These are phyloP conservation scores for Himalopsyche japonica DNA, from an alignment of 2,888 invertebrate species.

Conservation along the genomic window DNA sequence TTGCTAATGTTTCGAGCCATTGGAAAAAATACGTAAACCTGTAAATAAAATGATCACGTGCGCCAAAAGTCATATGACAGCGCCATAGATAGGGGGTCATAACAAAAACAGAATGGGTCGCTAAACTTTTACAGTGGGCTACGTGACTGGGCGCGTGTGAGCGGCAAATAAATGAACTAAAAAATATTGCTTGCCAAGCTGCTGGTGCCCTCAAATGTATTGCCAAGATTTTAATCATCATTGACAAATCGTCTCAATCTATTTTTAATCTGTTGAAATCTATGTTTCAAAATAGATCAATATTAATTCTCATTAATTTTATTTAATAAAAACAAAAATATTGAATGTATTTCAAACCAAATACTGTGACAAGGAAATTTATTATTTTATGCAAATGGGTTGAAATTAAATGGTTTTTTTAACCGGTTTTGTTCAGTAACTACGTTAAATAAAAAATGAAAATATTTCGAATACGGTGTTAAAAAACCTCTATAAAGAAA, in stretches of 20 bases:
- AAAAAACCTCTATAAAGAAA: too few relatives aligned
- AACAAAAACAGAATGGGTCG: not conserved
- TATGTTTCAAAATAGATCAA: too few relatives aligned
- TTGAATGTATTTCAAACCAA: too few relatives aligned
- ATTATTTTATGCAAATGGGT: too few relatives aligned
- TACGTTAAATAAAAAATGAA: too few relatives aligned
- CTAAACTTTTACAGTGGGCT: not conserved
- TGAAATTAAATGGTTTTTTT: too few relatives aligned
- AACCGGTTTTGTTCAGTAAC: too few relatives aligned
- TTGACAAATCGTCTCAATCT: not conserved
- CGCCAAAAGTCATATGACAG: conserved; percentile 38
- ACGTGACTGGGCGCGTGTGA: not conserved
- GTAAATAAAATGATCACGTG: conserved; percentile 39
- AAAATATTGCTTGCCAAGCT: not conserved
- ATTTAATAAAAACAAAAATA: too few relatives aligned
- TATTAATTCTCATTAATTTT: too few relatives aligned
- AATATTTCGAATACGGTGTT: too few relatives aligned
- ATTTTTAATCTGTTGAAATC: not conserved
- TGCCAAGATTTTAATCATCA: not conserved
- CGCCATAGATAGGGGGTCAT: conserved; percentile 7
- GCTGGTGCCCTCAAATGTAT: not conserved
- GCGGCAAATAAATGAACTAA: not conserved
- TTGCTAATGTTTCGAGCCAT: conserved; percentile 19
- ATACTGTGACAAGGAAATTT: too few relatives aligned
- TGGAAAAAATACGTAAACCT: conserved; percentile 23